Evolutionary conservation across 2,113 vertebrate genomes (phyloP).

Genomic region (Tetraodon nigroviridis): DNA sequence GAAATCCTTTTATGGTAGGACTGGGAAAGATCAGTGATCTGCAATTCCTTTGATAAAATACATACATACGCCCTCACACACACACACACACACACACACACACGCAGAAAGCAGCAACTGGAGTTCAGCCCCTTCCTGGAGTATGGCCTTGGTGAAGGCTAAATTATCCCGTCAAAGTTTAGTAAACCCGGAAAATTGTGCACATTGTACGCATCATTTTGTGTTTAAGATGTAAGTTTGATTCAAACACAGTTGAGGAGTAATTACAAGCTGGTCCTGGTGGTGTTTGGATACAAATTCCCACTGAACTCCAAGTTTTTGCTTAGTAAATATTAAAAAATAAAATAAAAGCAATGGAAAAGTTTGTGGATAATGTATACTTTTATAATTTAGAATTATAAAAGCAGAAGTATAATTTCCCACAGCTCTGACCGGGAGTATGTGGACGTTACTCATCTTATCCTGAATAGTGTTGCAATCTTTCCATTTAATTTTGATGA

Average conservation of each 20-base stretch:
- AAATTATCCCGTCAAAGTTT: slow-evolving; percentile 1
- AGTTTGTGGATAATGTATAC: too few species aligned
- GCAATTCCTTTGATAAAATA: slow-evolving; percentile 51
- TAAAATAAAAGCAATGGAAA: background rate
- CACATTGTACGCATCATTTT: slow-evolving; percentile 15
- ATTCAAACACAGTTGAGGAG: slow-evolving; percentile 43
- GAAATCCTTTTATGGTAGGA: slow-evolving; percentile 32
- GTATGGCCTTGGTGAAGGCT: slow-evolving; percentile 44
- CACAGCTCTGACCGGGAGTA: too few species aligned
- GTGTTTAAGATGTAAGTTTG: slow-evolving; percentile 28
- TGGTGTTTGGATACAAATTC: too few species aligned
- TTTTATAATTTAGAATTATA: too few species aligned
- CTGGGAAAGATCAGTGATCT: slow-evolving; percentile 59
- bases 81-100: background rate
- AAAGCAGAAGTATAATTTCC: too few species aligned
- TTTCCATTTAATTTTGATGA: too few species aligned
- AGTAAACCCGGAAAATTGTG: slow-evolving; percentile 1
- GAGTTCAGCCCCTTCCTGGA: slow-evolving; percentile 42
- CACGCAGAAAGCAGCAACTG: background rate
- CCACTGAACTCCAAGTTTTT: background rate
- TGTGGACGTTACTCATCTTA: too few species aligned
- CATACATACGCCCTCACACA: background rate
- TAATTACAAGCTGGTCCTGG: slow-evolving; percentile 28
- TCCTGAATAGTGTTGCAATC: too few species aligned
- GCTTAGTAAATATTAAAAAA: background rate